Conservation (phyloP, 2,797 vertebrate genomes). For the Nasua narica region DNA sequence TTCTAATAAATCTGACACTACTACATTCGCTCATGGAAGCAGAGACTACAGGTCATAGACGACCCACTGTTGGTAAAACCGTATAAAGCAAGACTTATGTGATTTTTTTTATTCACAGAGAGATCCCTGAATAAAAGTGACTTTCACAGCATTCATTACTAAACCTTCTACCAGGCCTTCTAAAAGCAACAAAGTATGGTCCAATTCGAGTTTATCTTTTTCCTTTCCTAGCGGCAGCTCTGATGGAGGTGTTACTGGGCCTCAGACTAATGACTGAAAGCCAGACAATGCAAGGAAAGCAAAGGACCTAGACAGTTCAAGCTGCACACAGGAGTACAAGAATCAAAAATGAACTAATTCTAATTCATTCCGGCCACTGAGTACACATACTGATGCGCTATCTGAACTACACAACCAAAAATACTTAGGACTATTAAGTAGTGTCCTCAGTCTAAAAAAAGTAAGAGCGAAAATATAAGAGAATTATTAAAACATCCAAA, state of each 20-base stretch:
- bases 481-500: slow-evolving; percentile 34
- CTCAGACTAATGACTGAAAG: not conserved
- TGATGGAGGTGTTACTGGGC: slow-evolving; percentile 20
- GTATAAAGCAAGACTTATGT: not conserved
- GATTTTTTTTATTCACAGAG: slow-evolving; percentile 4
- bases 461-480: not conserved
- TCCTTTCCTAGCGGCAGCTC: not conserved
- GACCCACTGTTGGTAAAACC: not conserved
- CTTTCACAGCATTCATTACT: not conserved
- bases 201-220: slow-evolving; percentile 33
- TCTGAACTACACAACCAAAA: not conserved
- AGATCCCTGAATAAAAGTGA: slow-evolving; percentile 13
- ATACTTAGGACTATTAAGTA: not conserved
- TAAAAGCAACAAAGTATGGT: slow-evolving; percentile 19
- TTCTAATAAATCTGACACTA: slow-evolving; percentile 19
- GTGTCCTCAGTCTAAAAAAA: not conserved
- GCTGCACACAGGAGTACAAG: not conserved
- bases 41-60: not conserved
- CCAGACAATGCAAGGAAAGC: slow-evolving; percentile 15
- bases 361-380: not conserved
- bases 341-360: slow-evolving; percentile 28
- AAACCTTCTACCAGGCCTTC: slow-evolving; percentile 7
- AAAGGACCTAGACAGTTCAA: slow-evolving; percentile 24
- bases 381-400: not conserved
- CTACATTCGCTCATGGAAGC: not conserved